Percentiles rank a stretch among this genome's conserved stretches.
phyloP scores from a whole-genome alignment of 1,140 invertebrate species.

The Oryzaephilus surinamensis region DNA sequence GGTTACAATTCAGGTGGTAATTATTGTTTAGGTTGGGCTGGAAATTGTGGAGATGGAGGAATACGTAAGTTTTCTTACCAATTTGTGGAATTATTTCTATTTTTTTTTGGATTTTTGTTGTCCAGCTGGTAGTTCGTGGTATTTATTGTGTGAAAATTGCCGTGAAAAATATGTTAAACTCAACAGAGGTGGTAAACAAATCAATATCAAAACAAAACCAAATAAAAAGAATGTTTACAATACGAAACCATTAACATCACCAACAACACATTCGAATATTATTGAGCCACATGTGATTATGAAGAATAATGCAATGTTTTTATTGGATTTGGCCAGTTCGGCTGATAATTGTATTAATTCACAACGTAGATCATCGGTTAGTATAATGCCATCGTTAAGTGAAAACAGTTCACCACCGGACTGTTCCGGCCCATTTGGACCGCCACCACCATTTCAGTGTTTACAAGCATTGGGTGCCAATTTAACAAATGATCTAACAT shows the following conservation, averaged over 20 bases:
- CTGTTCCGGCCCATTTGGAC: conserved; percentile 42
- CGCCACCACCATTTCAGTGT: conserved; percentile 67
- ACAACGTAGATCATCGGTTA: conserved; percentile 43
- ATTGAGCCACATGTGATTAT: conserved; percentile 68
- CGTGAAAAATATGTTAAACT: conserved; percentile 67
- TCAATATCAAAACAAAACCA: conserved; percentile 28
- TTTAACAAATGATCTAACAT: conserved; percentile 42
- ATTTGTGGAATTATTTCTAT: conserved; percentile 4
- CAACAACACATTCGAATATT: conserved; percentile 30
- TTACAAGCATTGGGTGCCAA: conserved; percentile 56
- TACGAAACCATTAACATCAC: conserved; percentile 29
- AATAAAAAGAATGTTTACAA: conserved; percentile 17
- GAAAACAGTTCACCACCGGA: conserved; percentile 49
- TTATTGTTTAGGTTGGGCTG: conserved; percentile 78
- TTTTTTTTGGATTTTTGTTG: conserved; percentile 9
- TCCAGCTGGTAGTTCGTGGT: conserved; percentile 71
- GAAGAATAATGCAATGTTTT: conserved; percentile 89
- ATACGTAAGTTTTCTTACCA: conserved; percentile 40
- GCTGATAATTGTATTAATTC: conserved; percentile 39
- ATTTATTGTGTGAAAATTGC: conserved; percentile 82
- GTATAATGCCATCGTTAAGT: conserved; percentile 46
- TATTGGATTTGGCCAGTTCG: conserved; percentile 77
- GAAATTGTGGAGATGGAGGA: conserved; percentile 80
- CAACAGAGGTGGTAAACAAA: conserved; percentile 33
- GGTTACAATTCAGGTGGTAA: conserved; percentile 80